Percentiles rank a stretch among this genome's conserved stretches.
These are phyloP conservation scores for Lamprologus speciosus DNA, from an alignment of 2,113 vertebrate genomes.

Conservation along the genomic window DNA sequence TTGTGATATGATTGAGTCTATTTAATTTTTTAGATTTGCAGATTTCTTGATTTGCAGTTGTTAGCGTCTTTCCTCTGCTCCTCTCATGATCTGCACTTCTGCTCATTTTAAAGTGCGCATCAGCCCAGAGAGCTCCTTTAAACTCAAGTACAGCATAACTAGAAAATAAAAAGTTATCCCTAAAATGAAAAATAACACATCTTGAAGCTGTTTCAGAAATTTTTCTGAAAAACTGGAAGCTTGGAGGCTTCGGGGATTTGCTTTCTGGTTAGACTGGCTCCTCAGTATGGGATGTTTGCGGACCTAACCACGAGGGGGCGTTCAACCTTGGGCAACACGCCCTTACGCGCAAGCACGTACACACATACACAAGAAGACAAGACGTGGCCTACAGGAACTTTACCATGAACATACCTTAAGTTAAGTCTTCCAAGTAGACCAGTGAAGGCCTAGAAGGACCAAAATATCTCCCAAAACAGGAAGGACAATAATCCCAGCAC, in stretches of 20 bases:
- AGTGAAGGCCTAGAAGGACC: not conserved
- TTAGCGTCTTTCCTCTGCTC: not conserved
- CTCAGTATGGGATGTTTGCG: not conserved
- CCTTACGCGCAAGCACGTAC: not conserved
- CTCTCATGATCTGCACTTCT: not conserved
- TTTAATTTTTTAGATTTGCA: not conserved
- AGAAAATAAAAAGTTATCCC: not conserved
- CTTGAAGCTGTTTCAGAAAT: not conserved
- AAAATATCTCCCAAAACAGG: not conserved
- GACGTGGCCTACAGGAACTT: not conserved
- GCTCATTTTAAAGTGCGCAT: not conserved
- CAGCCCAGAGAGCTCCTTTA: not conserved
- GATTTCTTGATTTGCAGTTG: not conserved
- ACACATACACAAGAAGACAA: not conserved
- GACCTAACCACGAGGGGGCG: slow-evolving; percentile 61
- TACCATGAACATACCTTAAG: not conserved
- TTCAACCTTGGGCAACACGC: not conserved
- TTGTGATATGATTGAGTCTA: not conserved
- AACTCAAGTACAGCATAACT: not conserved
- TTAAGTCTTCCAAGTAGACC: not conserved
- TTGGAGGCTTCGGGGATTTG: not conserved
- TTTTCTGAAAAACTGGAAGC: not conserved
- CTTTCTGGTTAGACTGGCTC: not conserved
- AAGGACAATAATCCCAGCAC: not conserved
- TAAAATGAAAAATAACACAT: not conserved